Base-by-base conservation (phyloP, 2,797 vertebrate genomes). In the Okamejei kenojei region DNA sequence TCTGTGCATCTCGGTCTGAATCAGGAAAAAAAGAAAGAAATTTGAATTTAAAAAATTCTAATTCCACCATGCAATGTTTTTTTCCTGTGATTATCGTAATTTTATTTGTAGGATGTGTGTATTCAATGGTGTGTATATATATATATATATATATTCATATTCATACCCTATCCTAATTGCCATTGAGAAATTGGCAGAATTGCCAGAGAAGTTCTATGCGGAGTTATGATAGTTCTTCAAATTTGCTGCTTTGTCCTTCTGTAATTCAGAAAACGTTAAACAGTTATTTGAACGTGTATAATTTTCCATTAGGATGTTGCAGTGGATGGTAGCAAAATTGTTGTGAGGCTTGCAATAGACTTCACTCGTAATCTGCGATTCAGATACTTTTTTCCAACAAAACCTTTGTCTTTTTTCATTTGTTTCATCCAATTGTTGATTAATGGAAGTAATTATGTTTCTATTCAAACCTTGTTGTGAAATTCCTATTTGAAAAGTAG, bases 401-500 rank as follows among this genome's bases (percentile, higher is more conserved):
- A 88, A 65, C 1, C 29, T n/a, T 65, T 63, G 13, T 63, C 58
- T 86, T 61, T 63, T 86, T 88, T 29, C n/a, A n/a, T 88, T 88
- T 88, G 82, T 63, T 65, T 65, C 82, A 65, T 88, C 17, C 11
- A 61, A n/a, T n/a, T 84, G 54, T 32, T 65, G 58, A 88, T 88
- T 88, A n/a, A 61, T 88, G 82, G 82, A 88, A 65, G 29, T 65
- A 88, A 88, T 88, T 63, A 86, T 63, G 54, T 86, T 63, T 86
- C 58, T 17, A 63, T 63, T 86, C n/a, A 26, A 86, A 63, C 58
- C 54, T 63, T 63, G n/a, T 63, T 63, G 29, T 86, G 61, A 86
- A 86, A n/a, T 32, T 86, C 26, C 82, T n/a, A 63, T 86, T 86
- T 86, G 29, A n/a, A 61, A 63, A 63, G 7, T 86, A n/a, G 54